These are phyloP conservation scores for Sarcophaga carnaria DNA, from an alignment of 2,888 invertebrate genomes.

Conservation along the genomic window DNA sequence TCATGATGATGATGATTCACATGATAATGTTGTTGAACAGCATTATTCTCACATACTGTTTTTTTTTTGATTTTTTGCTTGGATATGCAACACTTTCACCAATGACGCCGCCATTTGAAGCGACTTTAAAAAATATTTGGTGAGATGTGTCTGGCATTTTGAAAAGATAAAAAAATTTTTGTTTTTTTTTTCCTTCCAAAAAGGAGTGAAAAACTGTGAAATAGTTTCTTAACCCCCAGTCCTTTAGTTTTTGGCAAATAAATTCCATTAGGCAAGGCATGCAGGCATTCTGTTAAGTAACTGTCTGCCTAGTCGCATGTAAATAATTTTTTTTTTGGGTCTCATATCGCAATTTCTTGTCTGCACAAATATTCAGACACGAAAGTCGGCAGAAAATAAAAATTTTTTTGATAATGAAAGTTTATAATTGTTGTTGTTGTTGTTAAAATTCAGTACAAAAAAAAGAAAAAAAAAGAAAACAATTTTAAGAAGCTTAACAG, in stretches of 20 bases:
- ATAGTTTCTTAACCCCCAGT: slow-evolving; percentile 38
- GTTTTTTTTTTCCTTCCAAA: slow-evolving; percentile 1
- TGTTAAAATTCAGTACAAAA: slow-evolving; percentile 33
- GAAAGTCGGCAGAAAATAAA: slow-evolving; percentile 7
- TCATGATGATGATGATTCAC: background rate
- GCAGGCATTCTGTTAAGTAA: slow-evolving; percentile 1
- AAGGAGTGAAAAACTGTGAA: background rate
- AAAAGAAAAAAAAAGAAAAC: background rate
- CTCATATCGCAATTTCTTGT: background rate
- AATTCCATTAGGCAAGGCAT: background rate
- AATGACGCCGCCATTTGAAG: background rate
- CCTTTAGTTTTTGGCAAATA: background rate
- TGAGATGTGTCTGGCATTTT: slow-evolving; percentile 1
- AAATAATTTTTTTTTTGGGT: background rate
- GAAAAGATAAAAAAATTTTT: background rate
- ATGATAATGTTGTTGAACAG: slow-evolving; percentile 4
- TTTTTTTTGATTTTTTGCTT: too few relatives aligned
- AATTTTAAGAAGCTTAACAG: background rate
- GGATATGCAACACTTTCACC: slow-evolving; percentile 54
- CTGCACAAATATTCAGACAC: slow-evolving; percentile 38
- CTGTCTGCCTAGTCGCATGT: background rate
- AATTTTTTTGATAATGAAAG: slow-evolving; percentile 29
- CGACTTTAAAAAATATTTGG: background rate
- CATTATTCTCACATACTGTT: slow-evolving; percentile 29
- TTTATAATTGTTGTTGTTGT: slow-evolving; percentile 9